These are phyloP conservation scores for Aradophagus sp. DNA, from an alignment of 1,140 invertebrate species.

Conservation along the genomic window DNA sequence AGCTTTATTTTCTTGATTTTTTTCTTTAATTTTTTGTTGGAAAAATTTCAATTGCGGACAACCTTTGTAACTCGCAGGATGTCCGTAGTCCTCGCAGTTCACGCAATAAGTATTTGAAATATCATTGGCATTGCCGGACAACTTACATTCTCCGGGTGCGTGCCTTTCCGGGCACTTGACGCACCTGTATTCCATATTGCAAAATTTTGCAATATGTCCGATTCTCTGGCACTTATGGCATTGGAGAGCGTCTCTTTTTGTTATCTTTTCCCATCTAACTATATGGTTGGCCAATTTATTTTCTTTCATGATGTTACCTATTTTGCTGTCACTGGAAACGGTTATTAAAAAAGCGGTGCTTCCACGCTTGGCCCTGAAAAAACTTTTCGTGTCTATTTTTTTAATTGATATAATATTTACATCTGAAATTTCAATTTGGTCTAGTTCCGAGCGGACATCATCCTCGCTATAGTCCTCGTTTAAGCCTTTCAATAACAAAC, in stretches of 20 bases:
- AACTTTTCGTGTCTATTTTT: conserved; percentile 23
- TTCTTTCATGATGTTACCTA: conserved; percentile 5
- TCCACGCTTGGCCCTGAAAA: conserved; percentile 19
- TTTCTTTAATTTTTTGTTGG: conserved; percentile 14
- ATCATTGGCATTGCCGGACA: background rate
- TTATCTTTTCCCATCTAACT: conserved; percentile 30
- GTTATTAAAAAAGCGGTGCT: conserved; percentile 8
- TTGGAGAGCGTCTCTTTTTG: conserved; percentile 23
- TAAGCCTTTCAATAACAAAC: conserved; percentile 15
- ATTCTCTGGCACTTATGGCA: conserved; percentile 32
- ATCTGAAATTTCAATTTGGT: background rate
- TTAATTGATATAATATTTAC: conserved; percentile 10
- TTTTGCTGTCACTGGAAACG: conserved; percentile 1
- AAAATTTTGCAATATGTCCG: conserved; percentile 35
- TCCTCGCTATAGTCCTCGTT: background rate
- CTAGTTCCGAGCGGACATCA: conserved; percentile 1
- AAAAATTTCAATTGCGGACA: conserved; percentile 19
- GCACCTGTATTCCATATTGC: conserved; percentile 25
- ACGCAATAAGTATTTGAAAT: conserved; percentile 6
- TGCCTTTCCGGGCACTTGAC: conserved; percentile 27
- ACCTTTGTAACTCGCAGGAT: conserved; percentile 32
- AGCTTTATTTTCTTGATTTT: conserved; percentile 5
- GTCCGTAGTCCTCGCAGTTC: conserved; percentile 24
- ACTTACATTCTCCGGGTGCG: conserved; percentile 28
- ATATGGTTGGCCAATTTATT: conserved; percentile 6